Evolutionary conservation across 2,797 vertebrate genomes (phyloP), one percentile per base, ranked within the genome.

Genomic region (Erithacus rubecula): DNA sequence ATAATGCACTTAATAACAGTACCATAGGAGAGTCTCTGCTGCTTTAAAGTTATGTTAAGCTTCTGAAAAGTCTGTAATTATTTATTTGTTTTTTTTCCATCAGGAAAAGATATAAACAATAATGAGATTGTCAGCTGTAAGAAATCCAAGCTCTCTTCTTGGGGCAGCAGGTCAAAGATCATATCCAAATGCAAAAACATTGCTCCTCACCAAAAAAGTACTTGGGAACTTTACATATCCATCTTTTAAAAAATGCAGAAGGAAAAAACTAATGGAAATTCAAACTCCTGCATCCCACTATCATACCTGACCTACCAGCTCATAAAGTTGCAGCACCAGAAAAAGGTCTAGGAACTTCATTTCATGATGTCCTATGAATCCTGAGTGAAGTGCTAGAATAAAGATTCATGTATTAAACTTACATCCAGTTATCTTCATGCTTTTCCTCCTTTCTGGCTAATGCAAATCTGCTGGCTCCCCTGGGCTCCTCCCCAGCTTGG

Each of bases 401-500:
- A 88, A 41, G 46, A 14, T 16, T 32, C 2, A 5, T 36, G 10
- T 21, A 37, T 29, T 36, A 19, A 23, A 24, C 19, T 56, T 43
- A 70, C 44, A 43, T 26, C 15, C 37, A 51, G 10, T 81, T 75
- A 5, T 52, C 23, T 36, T 39, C 2, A 1, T 6, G 16, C 1
- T 1, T 53, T 78, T 81, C 22, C 43, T 64, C 9, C 9, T 67
- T 77, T 36, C 44, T 34, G 46, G 41, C 9, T 80, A 47, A 32
- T 11, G 5, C 12, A 76, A 32, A 20, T 55, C 22, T 69, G 29
- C 24, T 44, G 46, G 22, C 30, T 70, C 4, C 10, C 17, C 16
- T 2, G 3, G 6, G 4, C 7, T 76, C 10, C 19, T 68, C 7
- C 26, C 10, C 5, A 2, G 6, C 11, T 47, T 47, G 1, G 3